These are phyloP conservation scores for Calcarius lapponicus DNA, from an alignment of 2,797 vertebrate species.

Conservation along the genomic window DNA sequence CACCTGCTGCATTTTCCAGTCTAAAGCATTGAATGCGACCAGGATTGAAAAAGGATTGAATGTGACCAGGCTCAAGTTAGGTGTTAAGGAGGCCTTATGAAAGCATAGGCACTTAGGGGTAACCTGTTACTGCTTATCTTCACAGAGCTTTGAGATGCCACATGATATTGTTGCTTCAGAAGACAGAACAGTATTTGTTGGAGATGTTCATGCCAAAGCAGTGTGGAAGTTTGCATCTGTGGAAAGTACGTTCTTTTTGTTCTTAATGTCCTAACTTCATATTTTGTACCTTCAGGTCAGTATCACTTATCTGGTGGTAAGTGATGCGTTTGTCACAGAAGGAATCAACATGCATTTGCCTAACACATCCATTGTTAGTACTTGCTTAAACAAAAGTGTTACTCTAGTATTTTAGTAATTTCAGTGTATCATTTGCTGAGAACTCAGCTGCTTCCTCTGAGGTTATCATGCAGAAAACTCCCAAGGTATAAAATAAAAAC, in stretches of 20 bases:
- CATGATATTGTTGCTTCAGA: constrained; percentile 87
- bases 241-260: constrained; percentile 83
- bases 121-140: constrained; percentile 4
- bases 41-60: neutral
- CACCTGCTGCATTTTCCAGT: neutral
- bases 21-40: neutral
- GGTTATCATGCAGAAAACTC: constrained; percentile 18
- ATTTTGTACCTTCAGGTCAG: neutral
- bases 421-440: neutral
- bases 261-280: neutral
- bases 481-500: constrained; percentile 25
- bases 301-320: neutral
- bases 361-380: neutral
- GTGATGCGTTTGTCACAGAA: neutral
- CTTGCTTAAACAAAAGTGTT: neutral
- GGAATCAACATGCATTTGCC: neutral
- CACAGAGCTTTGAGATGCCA: constrained; percentile 91
- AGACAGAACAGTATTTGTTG: constrained; percentile 86
- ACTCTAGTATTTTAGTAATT: neutral
- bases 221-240: constrained; percentile 88
- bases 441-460: constrained; percentile 27
- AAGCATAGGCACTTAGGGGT: neutral
- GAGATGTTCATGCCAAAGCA: constrained; percentile 81
- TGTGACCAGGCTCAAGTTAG: neutral
- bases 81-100: neutral